Base-by-base conservation (phyloP, 2,113 vertebrate genomes). In the Embiotoca jacksoni region DNA sequence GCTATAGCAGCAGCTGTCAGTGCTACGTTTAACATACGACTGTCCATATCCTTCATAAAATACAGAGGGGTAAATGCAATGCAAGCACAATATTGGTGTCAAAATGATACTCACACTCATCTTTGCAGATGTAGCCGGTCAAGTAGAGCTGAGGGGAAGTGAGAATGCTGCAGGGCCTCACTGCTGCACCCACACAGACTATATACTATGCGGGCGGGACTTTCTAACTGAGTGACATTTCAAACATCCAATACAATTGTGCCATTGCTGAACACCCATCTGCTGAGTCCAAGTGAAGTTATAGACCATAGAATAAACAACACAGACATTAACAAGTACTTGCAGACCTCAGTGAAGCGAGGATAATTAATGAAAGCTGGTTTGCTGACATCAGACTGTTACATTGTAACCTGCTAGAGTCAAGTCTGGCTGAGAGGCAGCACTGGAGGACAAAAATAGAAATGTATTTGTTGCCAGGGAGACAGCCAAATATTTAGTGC, bases 401-500 rank as follows among this genome's bases (percentile, higher is more conserved):
- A 84, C 44, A 70, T 55, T 46, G 44, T 46, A 46, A 46, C 44
- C 16, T 52, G 49, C 5, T 52, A 7, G 16, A 52, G 5, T 23
- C 5, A 15, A n/a, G 16, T 52, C 49, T 23, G n/a, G 14, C 49
- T 52, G 49, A 1, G 15, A 74, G 79, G 53, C 16, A 41, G 31
- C 67, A 41, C 36, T 9, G 32, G 5, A 1, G 4, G 75, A 71
- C 68, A 23, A 41, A 85, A 86, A 92, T 87, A 91, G 89, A 86
- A 86, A 76, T 72, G 59, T 33, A 77, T 83, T 80, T 82, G 92
- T 90, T 87, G 56, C 84, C 84, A 73, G 23, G 87, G 90, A 83
- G 89, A 90, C 79, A 14, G 2, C 74, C 60, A 91, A 92, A 92
- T 92, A 92, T 91, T 92, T 92, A 63, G 79, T 59, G 33, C 41